Evolutionary conservation across 2,888 invertebrate genomes (phyloP).

Genomic region (Brachyopa scutellaris): DNA sequence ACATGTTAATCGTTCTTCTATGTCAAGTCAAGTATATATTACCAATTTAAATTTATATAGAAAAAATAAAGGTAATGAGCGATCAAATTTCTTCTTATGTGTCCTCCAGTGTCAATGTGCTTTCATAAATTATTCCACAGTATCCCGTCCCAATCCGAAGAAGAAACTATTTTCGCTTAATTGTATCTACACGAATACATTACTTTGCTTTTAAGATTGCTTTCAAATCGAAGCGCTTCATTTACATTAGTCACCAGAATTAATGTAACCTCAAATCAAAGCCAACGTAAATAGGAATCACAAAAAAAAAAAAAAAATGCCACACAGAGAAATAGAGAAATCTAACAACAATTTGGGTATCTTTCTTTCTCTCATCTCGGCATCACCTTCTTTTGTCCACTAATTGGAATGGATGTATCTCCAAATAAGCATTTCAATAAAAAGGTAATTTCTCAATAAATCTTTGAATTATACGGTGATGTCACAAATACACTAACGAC

Average conservation of each 20-base stretch:
- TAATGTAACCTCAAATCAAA: constrained; percentile 43
- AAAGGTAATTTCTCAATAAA: constrained; percentile 65
- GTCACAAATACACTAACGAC: background rate
- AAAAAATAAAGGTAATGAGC: no score
- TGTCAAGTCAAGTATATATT: no score
- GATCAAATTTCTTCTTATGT: background rate
- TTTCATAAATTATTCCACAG: constrained; percentile 39
- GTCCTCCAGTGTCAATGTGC: constrained; percentile 22
- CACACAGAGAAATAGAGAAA: constrained; percentile 30
- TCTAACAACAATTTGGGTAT: background rate
- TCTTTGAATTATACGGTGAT: constrained; percentile 57
- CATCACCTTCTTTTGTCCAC: constrained; percentile 51
- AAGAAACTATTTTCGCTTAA: constrained; percentile 32
- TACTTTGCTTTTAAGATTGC: constrained; percentile 52
- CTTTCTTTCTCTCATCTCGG: background rate
- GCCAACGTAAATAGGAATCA: background rate
- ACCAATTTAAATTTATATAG: no score
- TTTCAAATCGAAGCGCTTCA: constrained; percentile 37
- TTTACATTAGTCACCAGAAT: constrained; percentile 56
- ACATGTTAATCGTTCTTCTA: no score
- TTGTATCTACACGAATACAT: constrained; percentile 46
- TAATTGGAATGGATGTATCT: constrained; percentile 63
- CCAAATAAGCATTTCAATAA: constrained; percentile 66
- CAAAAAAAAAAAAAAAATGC: background rate
- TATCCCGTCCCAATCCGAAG: background rate